phyloP scores from a whole-genome alignment of 2,113 vertebrate species.

The Hirundichthys speculiger region DNA sequence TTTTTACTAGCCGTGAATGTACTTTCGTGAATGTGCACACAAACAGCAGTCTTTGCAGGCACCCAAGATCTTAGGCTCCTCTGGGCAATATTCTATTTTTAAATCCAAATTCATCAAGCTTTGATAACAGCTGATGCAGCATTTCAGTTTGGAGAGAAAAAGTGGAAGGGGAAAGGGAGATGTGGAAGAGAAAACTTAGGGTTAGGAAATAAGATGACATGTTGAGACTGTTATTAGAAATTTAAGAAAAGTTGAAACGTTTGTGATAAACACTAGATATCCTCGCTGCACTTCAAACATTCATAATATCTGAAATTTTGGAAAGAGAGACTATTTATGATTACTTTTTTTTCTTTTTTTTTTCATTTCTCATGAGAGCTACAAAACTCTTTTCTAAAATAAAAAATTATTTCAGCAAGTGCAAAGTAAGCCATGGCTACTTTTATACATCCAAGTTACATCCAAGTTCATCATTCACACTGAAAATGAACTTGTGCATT shows the following conservation, averaged over 20 bases:
- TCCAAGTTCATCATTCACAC: no score
- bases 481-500: no score
- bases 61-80: slow-evolving; percentile 19
- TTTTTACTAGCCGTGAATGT: slow-evolving; percentile 1
- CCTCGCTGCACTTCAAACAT: not conserved
- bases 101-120: slow-evolving; percentile 65
- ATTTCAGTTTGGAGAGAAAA: slow-evolving; percentile 36
- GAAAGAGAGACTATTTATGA: not conserved
- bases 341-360: not conserved
- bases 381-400: no score
- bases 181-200: not conserved
- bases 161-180: slow-evolving; percentile 7
- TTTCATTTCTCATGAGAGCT: no score
- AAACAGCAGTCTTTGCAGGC: no score
- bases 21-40: no score
- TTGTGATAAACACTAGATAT: not conserved
- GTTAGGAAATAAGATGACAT: slow-evolving; percentile 37
- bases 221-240: no score
- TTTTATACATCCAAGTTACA: no score
- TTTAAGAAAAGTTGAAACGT: not conserved
- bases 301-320: no score
- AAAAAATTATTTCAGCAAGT: no score
- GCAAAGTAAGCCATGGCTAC: no score
- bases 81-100: slow-evolving; percentile 61
- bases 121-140: slow-evolving; percentile 66